Percentiles rank a stretch among this genome's conserved stretches.
These are phyloP conservation scores for Laticauda colubrina DNA, from an alignment of 2,113 vertebrate genomes.

Conservation along the genomic window DNA sequence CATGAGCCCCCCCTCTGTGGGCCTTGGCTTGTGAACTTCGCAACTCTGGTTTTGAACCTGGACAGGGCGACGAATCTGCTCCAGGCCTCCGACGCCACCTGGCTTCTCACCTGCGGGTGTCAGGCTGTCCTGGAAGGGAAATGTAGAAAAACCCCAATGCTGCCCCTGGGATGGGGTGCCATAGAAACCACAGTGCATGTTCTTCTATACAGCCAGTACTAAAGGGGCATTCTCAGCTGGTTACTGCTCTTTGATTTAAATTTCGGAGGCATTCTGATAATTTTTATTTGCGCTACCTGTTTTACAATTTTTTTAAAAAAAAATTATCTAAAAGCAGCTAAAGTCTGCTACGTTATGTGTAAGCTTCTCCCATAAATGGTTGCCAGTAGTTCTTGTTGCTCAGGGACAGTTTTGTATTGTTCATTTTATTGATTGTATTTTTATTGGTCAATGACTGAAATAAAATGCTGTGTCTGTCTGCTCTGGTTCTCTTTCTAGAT, in stretches of 20 bases:
- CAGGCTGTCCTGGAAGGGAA: background rate
- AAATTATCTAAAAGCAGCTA: background rate
- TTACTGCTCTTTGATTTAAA: background rate
- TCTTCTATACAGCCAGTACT: background rate
- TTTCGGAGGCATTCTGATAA: background rate
- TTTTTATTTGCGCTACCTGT: background rate
- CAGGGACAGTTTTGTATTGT: background rate
- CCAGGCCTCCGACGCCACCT: background rate
- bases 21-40: background rate
- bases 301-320: background rate
- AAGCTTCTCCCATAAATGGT: background rate
- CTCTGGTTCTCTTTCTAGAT: rapidly evolving
- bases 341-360: background rate
- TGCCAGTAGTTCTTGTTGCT: background rate
- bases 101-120: too few relatives aligned
- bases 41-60: background rate
- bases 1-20: too few relatives aligned
- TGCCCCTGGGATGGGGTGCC: background rate
- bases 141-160: background rate
- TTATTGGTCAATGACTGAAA: background rate
- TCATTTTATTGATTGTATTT: background rate
- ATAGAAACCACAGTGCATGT: background rate
- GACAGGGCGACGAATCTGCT: background rate
- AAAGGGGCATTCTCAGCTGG: background rate
- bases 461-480: background rate